Base-by-base conservation (phyloP, 1,140 invertebrate species). In the Drosophila parvula region DNA sequence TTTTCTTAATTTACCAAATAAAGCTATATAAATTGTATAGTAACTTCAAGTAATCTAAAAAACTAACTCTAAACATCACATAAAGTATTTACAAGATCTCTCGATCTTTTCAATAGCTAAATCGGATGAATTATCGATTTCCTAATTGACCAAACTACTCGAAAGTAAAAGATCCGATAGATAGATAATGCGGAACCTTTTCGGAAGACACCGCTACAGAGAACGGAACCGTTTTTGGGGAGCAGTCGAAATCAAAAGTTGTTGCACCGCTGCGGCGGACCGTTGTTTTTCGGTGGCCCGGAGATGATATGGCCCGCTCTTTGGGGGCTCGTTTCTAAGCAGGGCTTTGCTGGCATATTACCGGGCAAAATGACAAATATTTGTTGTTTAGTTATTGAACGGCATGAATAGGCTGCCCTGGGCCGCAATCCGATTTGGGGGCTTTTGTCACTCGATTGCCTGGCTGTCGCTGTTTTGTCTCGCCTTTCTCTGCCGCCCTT, bases 381-480 rank as follows among this genome's bases (percentile, higher is more conserved):
- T 77, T 78, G 82, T 86, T 85, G 82, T 81, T 85, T 76, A 76
- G 81, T 81, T 86, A 77, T 83, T 88, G 83, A 79, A 73, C 76
- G 79, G 53, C 79, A 71, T 85, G 82, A 85, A 86, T 78, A 81
- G 82, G 82, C 69, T 53, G 36, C 56, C 76, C 78, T 69, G 70
- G 81, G 63, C 80, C 68, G 74, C 84, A 88, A 89, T 88, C 83
- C 83, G 83, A 88, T 88, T 86, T 88, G 73, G 69, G 79, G 79
- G 83, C 83, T 88, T 88, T 88, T 88, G 83, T 88, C 68, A 63
- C 65, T 88, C 79, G 83, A 88, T 88, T 88, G 83, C 71, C 58
- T 86, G 45, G 78, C 78, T 85, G 68, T 73, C 67, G 62, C 57
- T 63, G 62, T 64, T 80, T 76, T 71, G 74, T 78, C 51, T 83